A percentile compares a stretch with the other conserved stretches of the same genome.
phyloP scores from a whole-genome alignment of 2,113 vertebrate genomes.

The Pelecanus crispus region DNA sequence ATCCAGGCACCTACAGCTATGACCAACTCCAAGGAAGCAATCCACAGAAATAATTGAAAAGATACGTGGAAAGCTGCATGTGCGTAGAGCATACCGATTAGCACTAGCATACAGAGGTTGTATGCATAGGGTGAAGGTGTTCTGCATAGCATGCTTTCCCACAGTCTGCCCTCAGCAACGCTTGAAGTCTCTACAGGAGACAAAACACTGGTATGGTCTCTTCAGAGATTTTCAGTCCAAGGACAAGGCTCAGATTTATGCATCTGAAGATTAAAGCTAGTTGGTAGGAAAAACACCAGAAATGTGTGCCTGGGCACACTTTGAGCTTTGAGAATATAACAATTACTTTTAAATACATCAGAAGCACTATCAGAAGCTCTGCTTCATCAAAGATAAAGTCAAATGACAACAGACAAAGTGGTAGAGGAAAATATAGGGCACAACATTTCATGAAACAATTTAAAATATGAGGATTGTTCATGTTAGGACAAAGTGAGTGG shows the following conservation, averaged over 20 bases:
- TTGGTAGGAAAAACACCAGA: not conserved
- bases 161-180: not conserved
- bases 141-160: not conserved
- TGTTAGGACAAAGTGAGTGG: not conserved
- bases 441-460: not conserved
- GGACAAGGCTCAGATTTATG: not conserved
- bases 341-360: not conserved
- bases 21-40: not conserved
- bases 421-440: not conserved
- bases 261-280: not conserved
- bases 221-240: not conserved
- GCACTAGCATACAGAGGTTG: no score
- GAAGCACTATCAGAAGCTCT: not conserved
- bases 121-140: accelerated
- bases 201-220: not conserved
- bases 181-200: not conserved
- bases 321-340: not conserved
- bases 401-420: not conserved
- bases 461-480: not conserved
- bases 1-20: not conserved
- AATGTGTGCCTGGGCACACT: not conserved
- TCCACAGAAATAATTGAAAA: not conserved
- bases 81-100: accelerated
- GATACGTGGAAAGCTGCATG: not conserved
- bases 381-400: not conserved